Evolutionary conservation across 2,888 invertebrate species (phyloP).

Genomic region (Oxyteleia sp.): DNA sequence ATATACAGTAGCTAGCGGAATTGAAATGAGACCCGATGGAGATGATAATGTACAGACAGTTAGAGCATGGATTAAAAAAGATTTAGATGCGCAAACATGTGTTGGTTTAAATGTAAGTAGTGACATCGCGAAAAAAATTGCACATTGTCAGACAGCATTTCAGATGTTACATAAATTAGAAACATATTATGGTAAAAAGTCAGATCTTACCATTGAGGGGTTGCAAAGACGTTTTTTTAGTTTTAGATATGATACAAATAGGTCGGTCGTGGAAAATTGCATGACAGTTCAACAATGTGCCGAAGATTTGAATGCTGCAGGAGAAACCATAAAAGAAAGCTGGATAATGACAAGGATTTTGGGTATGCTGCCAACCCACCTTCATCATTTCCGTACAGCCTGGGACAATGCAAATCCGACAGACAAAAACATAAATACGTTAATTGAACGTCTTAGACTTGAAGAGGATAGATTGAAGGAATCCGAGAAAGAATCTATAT

Average conservation of each 20-base stretch:
- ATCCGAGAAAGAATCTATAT: constrained; percentile 16
- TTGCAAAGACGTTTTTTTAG: constrained; percentile 75
- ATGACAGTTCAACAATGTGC: constrained; percentile 63
- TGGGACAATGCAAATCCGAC: constrained; percentile 73
- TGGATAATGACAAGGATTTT: constrained; percentile 64
- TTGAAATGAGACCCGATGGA: too few relatives aligned
- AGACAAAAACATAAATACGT: constrained; percentile 55
- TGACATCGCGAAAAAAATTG: constrained; percentile 71
- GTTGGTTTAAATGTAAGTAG: constrained; percentile 77
- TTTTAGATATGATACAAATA: constrained; percentile 72
- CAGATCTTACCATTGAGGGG: constrained; percentile 70
- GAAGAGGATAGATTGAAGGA: constrained; percentile 71
- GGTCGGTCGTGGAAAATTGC: constrained; percentile 74
- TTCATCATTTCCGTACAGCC: constrained; percentile 73
- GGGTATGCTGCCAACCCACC: constrained; percentile 73
- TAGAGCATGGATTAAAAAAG: constrained; percentile 76
- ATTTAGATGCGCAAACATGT: constrained; percentile 77
- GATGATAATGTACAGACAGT: too few relatives aligned
- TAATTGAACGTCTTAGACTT: constrained; percentile 46
- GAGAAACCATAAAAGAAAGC: constrained; percentile 67
- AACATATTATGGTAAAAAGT: constrained; percentile 71
- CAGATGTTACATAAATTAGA: constrained; percentile 70
- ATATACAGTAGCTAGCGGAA: too few relatives aligned
- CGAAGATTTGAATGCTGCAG: constrained; percentile 71
- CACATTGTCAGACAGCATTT: constrained; percentile 69